Evolutionary conservation across 1,140 invertebrate species (phyloP).

Genomic region (Neodiprion fabricii): DNA sequence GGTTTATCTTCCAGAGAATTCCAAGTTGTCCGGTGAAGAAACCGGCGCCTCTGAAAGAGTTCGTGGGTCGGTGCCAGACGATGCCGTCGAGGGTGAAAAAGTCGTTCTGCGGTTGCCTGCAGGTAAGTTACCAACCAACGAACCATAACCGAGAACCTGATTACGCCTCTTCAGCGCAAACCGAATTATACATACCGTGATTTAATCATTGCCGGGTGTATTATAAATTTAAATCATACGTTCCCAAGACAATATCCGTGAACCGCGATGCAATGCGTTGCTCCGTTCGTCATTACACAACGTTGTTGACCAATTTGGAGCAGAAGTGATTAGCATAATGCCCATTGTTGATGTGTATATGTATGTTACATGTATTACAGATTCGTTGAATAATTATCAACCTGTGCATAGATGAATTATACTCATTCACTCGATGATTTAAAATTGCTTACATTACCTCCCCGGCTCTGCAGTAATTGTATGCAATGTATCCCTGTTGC

Average conservation of each 20-base stretch:
- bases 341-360: no score
- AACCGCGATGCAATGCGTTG: background rate
- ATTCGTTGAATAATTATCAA: no score
- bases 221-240: background rate
- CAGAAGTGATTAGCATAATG: background rate
- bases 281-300: no score
- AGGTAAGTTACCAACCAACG: constrained; percentile 41
- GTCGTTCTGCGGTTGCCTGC: constrained; percentile 59
- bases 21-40: constrained; percentile 57
- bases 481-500: no score
- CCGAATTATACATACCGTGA: background rate
- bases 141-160: background rate
- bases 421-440: no score
- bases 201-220: background rate
- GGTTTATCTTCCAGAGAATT: constrained; percentile 48
- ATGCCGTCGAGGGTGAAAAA: constrained; percentile 62
- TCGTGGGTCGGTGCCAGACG: constrained; percentile 59
- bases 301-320: background rate
- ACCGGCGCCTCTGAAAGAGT: constrained; percentile 59
- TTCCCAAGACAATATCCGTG: background rate
- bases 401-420: no score
- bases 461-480: no score
- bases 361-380: no score
- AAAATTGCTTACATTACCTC: no score
- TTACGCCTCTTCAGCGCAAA: background rate